Base-by-base conservation (phyloP, 2,113 vertebrate species). In the Mesoclemmys tuberculata region DNA sequence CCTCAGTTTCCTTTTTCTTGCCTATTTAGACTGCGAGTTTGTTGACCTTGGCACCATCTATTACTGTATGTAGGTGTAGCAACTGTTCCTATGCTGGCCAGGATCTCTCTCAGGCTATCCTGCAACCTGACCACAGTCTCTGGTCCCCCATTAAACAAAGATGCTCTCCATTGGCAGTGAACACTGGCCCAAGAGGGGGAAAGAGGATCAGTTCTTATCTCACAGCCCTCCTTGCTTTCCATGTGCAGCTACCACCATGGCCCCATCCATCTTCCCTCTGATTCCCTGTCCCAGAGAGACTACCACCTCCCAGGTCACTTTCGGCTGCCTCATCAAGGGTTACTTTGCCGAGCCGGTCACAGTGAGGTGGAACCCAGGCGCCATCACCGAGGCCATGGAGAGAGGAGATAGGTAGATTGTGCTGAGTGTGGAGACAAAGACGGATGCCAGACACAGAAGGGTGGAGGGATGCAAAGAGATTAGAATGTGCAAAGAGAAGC, bases 281-380 rank as follows among this genome's bases (percentile, higher is more conserved):
- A 4, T 1, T 0, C 8, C 83, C 74, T 97, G 96, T 80, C 88
- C 71, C 18, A 7, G 16, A 26, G 21, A 5, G 0, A 0, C 1
- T 1, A 1, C 4, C 1, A 7, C 10, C 5, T 1, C 26, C 2
- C 2, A 79, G 1, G 1, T 91, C 61, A 81, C 14, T 0, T 3
- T 97, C 54, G 98, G 94, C 10, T 98, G 98, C 89, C 90, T 98
- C 77, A 31, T 93, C 56, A 83, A 8, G 2, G 92, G 58, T 61
- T 98, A 95, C 90, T 84, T 96, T 24, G 97, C 97, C 0, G 58
- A 10, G 6, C 93, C 95, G 0, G 90, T 95, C 56, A 81, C 35
- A 0, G 89, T 97, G n/a, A 49, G 80, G 22, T 98, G 97, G 97
- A 88, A 95, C 8, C 10, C 85, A 2, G 87, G n/a, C 0, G 4